Base-by-base conservation (phyloP, 2,888 invertebrate genomes). In the Spilarctia lutea region DNA sequence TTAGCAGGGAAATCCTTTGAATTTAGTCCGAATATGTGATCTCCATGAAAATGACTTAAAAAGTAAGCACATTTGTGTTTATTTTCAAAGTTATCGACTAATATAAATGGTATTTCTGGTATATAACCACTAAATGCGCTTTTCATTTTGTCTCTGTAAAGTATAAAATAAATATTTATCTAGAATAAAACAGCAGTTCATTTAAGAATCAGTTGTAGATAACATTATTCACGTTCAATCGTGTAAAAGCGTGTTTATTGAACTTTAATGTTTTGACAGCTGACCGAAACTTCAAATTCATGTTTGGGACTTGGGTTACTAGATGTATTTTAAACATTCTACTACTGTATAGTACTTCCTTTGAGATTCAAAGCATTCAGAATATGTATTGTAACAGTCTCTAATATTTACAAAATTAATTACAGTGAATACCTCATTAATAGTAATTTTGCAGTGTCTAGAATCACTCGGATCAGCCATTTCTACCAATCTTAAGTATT, bases 11-110 rank as follows among this genome's bases (percentile, higher is more conserved):
- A 84, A 0, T 16, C 48, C 0, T 56, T 1, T 0, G 70, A 75
- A 27, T 81, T 75, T 3, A 97, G 84, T 0, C 97, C 97, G 8
- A 86, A 73, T 85, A 96, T 96, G 83, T 97, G 97, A 87, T 97
- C 97, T 0, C 85, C 81, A 81, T 97, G 97, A 79, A 96, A 97
- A 83, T 97, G 97, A 48, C 97, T 97, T 10, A 97, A 86, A 85
- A 97, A 97, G 88, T 96, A 97, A 0, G 95, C 95, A 65, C 91
- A 91, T 68, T 94, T 86, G 79, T 96, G 95, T 0, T 91, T 82
- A 60, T 86, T 89, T 75, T 94, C 91, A 80, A 97, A 97, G 79
- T 96, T 94, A 90, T 97, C 97, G 7, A 97, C 96, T 2, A 96
- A 94, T 71, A 97, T 96, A 30, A 95, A 96, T 0, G 96, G 96